A percentile compares a stretch with the other conserved stretches of the same genome.
These are phyloP conservation scores for Anoplophora glabripennis DNA, from an alignment of 1,140 invertebrate species.

Conservation along the genomic window DNA sequence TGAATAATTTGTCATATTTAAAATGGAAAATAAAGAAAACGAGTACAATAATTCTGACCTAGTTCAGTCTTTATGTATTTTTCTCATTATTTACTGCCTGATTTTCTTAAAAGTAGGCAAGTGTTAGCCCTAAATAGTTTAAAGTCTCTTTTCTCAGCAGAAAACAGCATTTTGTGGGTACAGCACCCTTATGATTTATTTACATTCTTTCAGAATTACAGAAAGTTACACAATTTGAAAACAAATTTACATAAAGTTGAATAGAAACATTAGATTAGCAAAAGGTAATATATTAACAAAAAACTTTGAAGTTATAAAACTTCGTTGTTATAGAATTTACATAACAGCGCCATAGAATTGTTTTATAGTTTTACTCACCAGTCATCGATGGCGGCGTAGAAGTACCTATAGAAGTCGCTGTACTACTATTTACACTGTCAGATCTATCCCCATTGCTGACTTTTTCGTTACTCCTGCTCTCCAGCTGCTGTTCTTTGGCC, in stretches of 20 bases:
- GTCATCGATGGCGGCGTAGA: constrained; percentile 55
- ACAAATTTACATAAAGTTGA: not conserved
- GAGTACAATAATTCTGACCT: no score
- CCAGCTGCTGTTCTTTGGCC: constrained; percentile 38
- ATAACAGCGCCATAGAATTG: constrained; percentile 3
- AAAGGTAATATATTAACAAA: not conserved
- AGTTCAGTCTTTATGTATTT: no score
- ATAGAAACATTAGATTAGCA: not conserved
- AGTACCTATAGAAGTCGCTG: constrained; percentile 57
- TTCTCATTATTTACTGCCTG: no score
- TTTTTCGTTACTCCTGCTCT: constrained; percentile 51
- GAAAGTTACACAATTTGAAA: not conserved
- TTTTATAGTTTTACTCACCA: constrained; percentile 16
- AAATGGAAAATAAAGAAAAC: no score
- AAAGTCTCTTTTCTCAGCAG: no score
- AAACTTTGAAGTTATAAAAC: not conserved
- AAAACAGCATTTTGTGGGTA: not conserved
- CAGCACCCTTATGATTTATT: no score
- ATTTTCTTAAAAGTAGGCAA: no score
- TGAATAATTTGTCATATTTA: no score
- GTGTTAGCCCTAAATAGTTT: no score
- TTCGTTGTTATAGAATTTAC: not conserved
- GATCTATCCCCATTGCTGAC: constrained; percentile 52
- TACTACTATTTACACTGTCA: constrained; percentile 60
- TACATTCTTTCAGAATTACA: not conserved